Percentiles rank a stretch among this genome's conserved stretches.
phyloP scores from a whole-genome alignment of 2,888 invertebrate genomes.

The Leucoptera coffeella region DNA sequence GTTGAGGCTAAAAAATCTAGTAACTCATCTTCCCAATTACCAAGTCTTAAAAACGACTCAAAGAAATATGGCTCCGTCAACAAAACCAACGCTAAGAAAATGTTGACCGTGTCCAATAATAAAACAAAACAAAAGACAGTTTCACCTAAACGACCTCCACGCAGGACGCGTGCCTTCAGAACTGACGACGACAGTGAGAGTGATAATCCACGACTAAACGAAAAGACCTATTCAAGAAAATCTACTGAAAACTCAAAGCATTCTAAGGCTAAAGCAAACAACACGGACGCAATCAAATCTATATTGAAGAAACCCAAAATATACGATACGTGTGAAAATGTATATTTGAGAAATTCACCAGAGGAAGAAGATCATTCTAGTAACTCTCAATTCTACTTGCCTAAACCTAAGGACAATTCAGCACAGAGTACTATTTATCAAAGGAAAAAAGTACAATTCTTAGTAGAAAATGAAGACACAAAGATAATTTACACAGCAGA shows the following conservation, averaged over 20 bases:
- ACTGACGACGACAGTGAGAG: slow-evolving; percentile 46
- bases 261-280: slow-evolving; percentile 24
- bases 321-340: slow-evolving; percentile 16
- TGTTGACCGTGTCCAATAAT: slow-evolving; percentile 18
- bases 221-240: slow-evolving; percentile 22
- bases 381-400: slow-evolving; percentile 57
- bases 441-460: slow-evolving; percentile 67
- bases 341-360: no score
- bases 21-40: slow-evolving; percentile 21
- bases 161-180: slow-evolving; percentile 43
- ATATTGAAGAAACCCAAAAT: slow-evolving; percentile 53
- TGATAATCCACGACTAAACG: slow-evolving; percentile 33
- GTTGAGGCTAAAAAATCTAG: slow-evolving; percentile 27
- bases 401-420: slow-evolving; percentile 42
- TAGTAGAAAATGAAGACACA: slow-evolving; percentile 59
- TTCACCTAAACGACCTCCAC: slow-evolving; percentile 59
- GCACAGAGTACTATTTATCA: slow-evolving; percentile 26
- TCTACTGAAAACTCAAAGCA: slow-evolving; percentile 15
- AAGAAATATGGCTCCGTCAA: slow-evolving; percentile 24
- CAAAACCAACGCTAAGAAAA: slow-evolving; percentile 30
- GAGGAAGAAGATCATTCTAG: slow-evolving; percentile 19
- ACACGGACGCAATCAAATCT: slow-evolving; percentile 48
- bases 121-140: slow-evolving; percentile 39
- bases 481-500: slow-evolving; percentile 44
- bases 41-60: slow-evolving; percentile 38